phyloP scores from a whole-genome alignment of 2,797 vertebrate species.

The Mionectes olivaceus region DNA sequence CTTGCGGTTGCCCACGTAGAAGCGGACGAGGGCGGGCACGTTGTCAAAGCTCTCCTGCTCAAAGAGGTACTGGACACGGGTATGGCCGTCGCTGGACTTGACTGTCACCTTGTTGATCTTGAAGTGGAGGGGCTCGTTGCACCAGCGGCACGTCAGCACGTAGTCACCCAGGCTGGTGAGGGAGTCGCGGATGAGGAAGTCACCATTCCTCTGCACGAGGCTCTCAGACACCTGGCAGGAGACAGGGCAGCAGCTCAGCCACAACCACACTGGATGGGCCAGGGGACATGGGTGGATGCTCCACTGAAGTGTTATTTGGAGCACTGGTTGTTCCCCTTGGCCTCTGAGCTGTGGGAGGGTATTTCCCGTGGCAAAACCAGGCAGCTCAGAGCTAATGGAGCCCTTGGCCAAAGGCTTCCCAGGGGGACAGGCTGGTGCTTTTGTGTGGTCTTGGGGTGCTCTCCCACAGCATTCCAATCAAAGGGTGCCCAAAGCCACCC shows the following conservation, averaged over 20 bases:
- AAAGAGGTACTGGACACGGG: conserved; percentile 90
- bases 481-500: not conserved
- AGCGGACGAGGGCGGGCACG: conserved; percentile 90
- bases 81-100: conserved; percentile 87
- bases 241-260: not conserved
- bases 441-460: not conserved
- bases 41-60: conserved; percentile 95
- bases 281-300: not conserved
- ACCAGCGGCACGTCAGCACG: conserved; percentile 94
- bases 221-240: conserved; percentile 89
- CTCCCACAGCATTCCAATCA: not conserved
- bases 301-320: not conserved
- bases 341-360: not conserved
- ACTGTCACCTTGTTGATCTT: conserved; percentile 96
- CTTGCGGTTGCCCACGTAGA: conserved; percentile 91
- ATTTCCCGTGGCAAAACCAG: not conserved
- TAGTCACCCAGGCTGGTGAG: conserved; percentile 92
- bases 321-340: not conserved
- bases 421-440: not conserved
- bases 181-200: conserved; percentile 95
- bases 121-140: conserved; percentile 91
- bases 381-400: not conserved
- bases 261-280: not conserved
- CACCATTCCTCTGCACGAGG: conserved; percentile 90
- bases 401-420: not conserved